Conservation (phyloP, 2,113 vertebrate species). For the Pteruthius melanotis region DNA sequence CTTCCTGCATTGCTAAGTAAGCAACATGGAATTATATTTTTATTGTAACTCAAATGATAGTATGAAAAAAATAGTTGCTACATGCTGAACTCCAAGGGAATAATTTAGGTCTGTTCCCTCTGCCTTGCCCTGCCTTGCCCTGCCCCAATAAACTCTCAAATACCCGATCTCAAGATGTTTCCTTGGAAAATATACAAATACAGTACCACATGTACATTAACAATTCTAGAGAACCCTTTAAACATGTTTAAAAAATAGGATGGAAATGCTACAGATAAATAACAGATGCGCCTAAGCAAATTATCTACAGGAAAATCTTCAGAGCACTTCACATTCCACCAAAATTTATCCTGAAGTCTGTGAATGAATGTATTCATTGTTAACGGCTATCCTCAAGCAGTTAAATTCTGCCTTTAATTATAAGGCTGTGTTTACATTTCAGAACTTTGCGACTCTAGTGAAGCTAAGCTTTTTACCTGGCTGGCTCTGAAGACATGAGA, state of each 20-base stretch:
- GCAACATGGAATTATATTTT: not conserved
- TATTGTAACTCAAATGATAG: not conserved
- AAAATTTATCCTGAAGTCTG: not conserved
- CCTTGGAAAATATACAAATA: not conserved
- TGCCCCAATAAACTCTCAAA: not conserved
- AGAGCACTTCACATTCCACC: not conserved
- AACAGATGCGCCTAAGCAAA: not conserved
- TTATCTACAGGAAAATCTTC: not conserved
- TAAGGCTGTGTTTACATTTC: not conserved
- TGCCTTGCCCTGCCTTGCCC: accelerated
- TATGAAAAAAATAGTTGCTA: not conserved
- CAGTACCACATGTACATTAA: not conserved
- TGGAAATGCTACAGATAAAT: not conserved
- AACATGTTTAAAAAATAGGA: not conserved
- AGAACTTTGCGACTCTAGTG: not conserved
- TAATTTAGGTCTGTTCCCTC: not conserved
- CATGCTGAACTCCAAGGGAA: not conserved
- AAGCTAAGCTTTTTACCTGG: not conserved
- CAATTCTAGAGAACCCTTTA: not conserved
- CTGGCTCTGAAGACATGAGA: not conserved
- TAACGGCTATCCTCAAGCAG: not conserved
- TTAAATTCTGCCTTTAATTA: not conserved
- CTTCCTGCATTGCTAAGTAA: not conserved
- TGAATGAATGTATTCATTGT: not conserved
- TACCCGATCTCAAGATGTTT: not conserved